phyloP scores from a whole-genome alignment of 1,140 invertebrate genomes.

The Zaprionus gabonicus region DNA sequence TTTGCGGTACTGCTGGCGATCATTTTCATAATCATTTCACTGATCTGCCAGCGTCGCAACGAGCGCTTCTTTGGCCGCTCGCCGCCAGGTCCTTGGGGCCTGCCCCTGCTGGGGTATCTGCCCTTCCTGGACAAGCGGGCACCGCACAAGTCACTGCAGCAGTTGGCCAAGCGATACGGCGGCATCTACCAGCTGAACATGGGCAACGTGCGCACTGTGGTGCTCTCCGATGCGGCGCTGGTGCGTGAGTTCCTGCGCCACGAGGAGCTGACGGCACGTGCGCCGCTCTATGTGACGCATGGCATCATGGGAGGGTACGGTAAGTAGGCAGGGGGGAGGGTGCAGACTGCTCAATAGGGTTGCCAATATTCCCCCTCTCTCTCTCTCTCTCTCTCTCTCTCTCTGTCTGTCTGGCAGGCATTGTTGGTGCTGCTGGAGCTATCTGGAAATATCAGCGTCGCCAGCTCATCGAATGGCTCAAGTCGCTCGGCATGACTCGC shows the following conservation, averaged over 20 bases:
- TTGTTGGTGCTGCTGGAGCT: slow-evolving; percentile 92
- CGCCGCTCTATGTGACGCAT: slow-evolving; percentile 92
- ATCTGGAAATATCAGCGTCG: slow-evolving; percentile 93
- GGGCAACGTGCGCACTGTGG: slow-evolving; percentile 90
- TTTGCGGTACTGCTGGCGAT: slow-evolving; percentile 34
- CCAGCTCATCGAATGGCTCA: slow-evolving; percentile 89
- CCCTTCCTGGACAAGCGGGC: slow-evolving; percentile 88
- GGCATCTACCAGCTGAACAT: slow-evolving; percentile 89
- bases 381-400: background rate
- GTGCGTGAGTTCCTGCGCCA: slow-evolving; percentile 89
- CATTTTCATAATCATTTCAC: slow-evolving; percentile 35
- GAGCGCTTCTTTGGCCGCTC: slow-evolving; percentile 39
- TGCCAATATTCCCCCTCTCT: too few species aligned
- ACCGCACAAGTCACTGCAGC: slow-evolving; percentile 89
- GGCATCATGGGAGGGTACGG: slow-evolving; percentile 94
- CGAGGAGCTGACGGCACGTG: slow-evolving; percentile 89
- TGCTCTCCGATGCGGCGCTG: slow-evolving; percentile 89
- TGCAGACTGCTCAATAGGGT: too few species aligned
- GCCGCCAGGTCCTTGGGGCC: slow-evolving; percentile 91
- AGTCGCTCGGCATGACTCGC: slow-evolving; percentile 91
- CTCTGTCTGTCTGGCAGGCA: slow-evolving; percentile 85
- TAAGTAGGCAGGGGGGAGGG: slow-evolving; percentile 83
- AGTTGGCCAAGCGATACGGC: slow-evolving; percentile 88
- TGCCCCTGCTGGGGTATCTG: slow-evolving; percentile 92
- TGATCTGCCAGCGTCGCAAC: slow-evolving; percentile 57